Evolutionary conservation across 2,113 vertebrate species (phyloP).

Genomic region (Leucosticte australis): DNA sequence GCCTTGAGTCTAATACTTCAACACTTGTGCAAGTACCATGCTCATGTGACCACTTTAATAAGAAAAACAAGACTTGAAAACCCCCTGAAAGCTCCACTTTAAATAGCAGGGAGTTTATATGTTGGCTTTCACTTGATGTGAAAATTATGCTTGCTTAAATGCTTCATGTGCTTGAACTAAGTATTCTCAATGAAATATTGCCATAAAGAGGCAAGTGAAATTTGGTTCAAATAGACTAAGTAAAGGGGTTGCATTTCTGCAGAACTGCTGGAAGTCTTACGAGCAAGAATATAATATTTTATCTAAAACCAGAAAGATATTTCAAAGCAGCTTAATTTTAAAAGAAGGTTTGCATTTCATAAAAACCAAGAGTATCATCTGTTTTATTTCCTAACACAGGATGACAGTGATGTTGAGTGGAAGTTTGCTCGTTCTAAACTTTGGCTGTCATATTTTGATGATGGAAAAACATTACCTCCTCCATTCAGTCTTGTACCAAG

Average conservation of each 20-base stretch:
- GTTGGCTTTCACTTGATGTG: background rate
- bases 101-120: background rate
- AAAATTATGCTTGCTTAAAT: background rate
- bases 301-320: background rate
- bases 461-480: slow-evolving; percentile 87
- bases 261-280: background rate
- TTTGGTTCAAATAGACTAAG: background rate
- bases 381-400: slow-evolving; percentile 67
- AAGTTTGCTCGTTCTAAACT: slow-evolving; percentile 90
- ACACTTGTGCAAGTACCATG: background rate
- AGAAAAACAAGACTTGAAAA: background rate
- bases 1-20: background rate
- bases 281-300: background rate
- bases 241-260: background rate
- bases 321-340: background rate
- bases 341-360: background rate
- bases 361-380: background rate
- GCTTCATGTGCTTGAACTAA: background rate
- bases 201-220: background rate
- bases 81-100: background rate
- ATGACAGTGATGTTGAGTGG: slow-evolving; percentile 90
- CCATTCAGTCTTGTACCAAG: slow-evolving; percentile 89
- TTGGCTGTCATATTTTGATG: slow-evolving; percentile 89
- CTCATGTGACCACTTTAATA: background rate
- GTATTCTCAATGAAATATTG: background rate